Percentiles rank a stretch among this genome's conserved stretches.
Conservation (phyloP, 2,888 invertebrate species). For the Prosapia bicincta region DNA sequence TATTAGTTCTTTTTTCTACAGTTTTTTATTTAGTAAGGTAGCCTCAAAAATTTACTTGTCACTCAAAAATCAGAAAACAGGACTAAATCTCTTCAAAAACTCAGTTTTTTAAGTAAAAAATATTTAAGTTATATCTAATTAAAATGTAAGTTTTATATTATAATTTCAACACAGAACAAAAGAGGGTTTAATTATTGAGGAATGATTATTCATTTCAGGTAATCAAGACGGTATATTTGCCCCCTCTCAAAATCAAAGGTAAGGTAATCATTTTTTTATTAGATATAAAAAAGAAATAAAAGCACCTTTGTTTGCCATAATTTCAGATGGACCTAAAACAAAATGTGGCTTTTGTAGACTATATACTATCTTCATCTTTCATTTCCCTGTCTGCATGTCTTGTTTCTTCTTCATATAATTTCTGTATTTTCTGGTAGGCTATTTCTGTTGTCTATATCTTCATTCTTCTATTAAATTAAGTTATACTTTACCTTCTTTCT, state of each 20-base stretch:
- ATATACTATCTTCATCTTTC: not conserved
- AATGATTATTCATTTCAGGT: not conserved
- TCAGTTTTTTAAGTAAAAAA: too few relatives aligned
- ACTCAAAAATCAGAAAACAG: too few relatives aligned
- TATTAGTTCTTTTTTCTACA: too few relatives aligned
- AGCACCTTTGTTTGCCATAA: not conserved
- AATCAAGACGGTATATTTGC: not conserved
- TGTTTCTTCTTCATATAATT: not conserved
- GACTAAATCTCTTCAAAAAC: too few relatives aligned
- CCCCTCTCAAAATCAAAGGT: not conserved
- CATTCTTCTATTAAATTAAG: not conserved
- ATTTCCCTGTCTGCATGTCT: not conserved
- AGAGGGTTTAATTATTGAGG: not conserved
- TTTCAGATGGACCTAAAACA: not conserved
- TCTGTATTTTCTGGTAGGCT: not conserved
- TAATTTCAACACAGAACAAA: not conserved
- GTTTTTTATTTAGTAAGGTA: too few relatives aligned
- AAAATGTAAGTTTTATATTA: too few relatives aligned
- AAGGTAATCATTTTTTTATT: not conserved
- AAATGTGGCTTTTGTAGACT: not conserved
- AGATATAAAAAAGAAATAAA: not conserved
- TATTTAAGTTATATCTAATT: too few relatives aligned
- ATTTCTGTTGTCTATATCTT: not conserved
- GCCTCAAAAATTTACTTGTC: too few relatives aligned
- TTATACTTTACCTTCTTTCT: not conserved